Evolutionary conservation across 2,113 vertebrate species (phyloP).

Genomic region (Crotophaga sulcirostris): DNA sequence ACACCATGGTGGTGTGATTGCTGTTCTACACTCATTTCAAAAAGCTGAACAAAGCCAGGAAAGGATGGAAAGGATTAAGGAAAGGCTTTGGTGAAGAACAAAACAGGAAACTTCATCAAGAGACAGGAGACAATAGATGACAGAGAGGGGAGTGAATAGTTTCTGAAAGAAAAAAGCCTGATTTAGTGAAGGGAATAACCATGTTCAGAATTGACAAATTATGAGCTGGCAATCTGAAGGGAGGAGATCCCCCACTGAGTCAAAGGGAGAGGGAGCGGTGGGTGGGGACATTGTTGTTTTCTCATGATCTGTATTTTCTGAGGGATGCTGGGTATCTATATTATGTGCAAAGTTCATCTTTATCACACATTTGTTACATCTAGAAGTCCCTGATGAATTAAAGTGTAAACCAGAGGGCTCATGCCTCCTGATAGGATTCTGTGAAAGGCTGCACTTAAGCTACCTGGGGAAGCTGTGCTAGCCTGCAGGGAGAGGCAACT

Average conservation of each 20-base stretch:
- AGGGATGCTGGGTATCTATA: not conserved
- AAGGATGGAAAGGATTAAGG: not conserved
- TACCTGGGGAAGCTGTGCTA: not conserved
- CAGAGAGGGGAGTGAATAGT: not conserved
- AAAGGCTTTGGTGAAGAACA: not conserved
- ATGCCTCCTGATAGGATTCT: not conserved
- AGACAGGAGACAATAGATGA: not conserved
- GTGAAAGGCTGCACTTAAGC: not conserved
- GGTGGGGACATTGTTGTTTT: not conserved
- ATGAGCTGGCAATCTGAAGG: not conserved
- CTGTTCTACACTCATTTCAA: not conserved
- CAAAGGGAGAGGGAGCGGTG: not conserved
- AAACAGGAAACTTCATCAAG: not conserved
- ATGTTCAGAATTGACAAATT: not conserved
- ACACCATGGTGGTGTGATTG: not conserved
- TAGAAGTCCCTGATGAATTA: not conserved
- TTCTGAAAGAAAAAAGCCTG: not conserved
- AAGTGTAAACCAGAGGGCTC: not conserved
- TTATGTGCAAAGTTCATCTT: not conserved
- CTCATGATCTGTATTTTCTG: not conserved
- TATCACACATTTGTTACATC: not conserved
- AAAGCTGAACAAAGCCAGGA: not conserved
- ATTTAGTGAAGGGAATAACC: not conserved
- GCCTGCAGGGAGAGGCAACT: not conserved
- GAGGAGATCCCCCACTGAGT: not conserved